Base-by-base conservation (phyloP, 2,888 invertebrate genomes). In the Chrysina gloriosa region DNA sequence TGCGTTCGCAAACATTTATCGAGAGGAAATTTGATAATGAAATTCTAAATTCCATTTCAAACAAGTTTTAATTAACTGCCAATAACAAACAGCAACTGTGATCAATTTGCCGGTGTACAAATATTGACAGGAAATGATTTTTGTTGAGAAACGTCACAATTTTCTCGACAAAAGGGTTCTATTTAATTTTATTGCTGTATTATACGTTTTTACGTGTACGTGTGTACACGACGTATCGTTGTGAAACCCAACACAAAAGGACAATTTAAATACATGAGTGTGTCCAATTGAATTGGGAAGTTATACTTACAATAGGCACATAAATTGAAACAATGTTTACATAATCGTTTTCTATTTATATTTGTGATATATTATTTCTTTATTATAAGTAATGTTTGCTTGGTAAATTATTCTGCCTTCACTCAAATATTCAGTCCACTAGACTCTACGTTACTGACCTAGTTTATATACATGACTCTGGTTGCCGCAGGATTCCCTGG, bases 401-500 rank as follows among this genome's bases (percentile, higher is more conserved):
- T n/a, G n/a, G n/a, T n/a, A n/a, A n/a, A n/a, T n/a, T n/a, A n/a
- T n/a, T n/a, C n/a, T n/a, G n/a, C n/a, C n/a, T n/a, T n/a, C n/a
- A n/a, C n/a, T n/a, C n/a, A n/a, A n/a, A n/a, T n/a, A n/a, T n/a
- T n/a, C n/a, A 4, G n/a, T 2, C 39, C 2, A 11, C 11, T 39
- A 6, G 11, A n/a, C 21, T 16, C 9, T 36, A 4, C 21, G 4
- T 19, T 77, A 83, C 85, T 84, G 77, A 88, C 88, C 89, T 75
- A 89, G 82, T 78, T 86, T 84, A 80, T 88, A 89, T 72, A 86
- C 84, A 70, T 86, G 86, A 54, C 88, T 86, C 65, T 83, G 79
- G 72, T 84, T 84, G 58, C 89, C 88, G 75, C 89, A 89, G 70
- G 88, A 88, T 76, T 89, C 88, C 73, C 85, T 82, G 45, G 89